These are phyloP conservation scores for Dryobotodes eremita DNA, from an alignment of 2,888 invertebrate genomes.

Conservation along the genomic window DNA sequence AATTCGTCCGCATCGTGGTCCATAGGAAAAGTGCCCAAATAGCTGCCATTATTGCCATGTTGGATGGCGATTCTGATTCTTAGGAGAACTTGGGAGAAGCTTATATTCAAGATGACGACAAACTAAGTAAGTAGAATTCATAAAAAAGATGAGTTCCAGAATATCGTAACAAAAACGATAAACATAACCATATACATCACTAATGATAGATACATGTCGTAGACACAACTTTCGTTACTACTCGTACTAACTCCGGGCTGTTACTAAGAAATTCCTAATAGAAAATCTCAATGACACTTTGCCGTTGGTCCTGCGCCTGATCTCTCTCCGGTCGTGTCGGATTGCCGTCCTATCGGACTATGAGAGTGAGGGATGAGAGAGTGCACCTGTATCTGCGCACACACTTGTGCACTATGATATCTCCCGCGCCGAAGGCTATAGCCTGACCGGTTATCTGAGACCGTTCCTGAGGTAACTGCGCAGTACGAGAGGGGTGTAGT, in stretches of 20 bases:
- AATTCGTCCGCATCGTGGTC: neutral
- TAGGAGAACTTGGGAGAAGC: neutral
- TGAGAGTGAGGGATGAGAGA: no score
- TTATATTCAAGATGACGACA: neutral
- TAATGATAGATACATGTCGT: neutral
- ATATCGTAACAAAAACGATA: neutral
- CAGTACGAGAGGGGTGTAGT: no score
- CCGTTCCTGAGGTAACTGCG: no score
- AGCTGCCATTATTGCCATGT: neutral
- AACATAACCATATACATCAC: neutral
- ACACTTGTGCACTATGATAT: no score
- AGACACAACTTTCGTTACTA: conserved; percentile 7
- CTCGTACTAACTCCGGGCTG: neutral
- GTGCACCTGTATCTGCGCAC: no score
- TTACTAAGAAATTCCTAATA: no score
- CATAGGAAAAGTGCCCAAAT: neutral
- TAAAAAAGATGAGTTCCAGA: neutral
- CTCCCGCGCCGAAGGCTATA: no score
- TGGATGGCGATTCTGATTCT: neutral
- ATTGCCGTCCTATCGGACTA: no score
- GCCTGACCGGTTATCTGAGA: no score
- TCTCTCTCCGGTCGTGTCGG: no score
- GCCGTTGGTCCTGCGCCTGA: no score
- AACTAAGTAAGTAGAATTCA: neutral
- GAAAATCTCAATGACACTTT: no score